These are phyloP conservation scores for Platygyra sinensis DNA, from an alignment of 64 coral and sea anemone species.

Conservation along the genomic window DNA sequence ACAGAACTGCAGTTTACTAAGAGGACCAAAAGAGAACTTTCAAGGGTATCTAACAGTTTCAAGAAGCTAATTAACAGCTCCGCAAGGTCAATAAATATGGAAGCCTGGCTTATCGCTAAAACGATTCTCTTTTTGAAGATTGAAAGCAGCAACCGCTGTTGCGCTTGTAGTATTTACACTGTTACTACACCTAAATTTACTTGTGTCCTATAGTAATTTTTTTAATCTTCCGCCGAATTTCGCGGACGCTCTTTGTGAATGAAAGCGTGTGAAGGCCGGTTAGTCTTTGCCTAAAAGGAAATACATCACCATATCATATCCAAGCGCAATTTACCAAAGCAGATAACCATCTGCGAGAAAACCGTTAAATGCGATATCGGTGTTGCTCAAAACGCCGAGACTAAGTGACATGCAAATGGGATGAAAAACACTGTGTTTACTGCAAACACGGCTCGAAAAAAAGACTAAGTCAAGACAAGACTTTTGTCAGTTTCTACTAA, in stretches of 20 bases:
- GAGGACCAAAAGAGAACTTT: constrained; percentile 76
- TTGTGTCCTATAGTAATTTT: background rate
- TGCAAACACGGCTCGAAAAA: background rate
- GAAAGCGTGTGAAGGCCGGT: background rate
- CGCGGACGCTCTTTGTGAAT: background rate
- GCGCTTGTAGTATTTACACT: background rate
- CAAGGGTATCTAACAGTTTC: constrained; percentile 9
- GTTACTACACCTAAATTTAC: constrained; percentile 32
- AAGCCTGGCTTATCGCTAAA: background rate
- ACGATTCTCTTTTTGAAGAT: background rate
- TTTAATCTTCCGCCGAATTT: constrained; percentile 45
- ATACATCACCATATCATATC: background rate
- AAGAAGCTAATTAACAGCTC: constrained; percentile 12
- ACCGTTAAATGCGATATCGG: background rate
- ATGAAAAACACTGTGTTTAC: background rate
- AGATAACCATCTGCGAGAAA: background rate
- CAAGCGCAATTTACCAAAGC: background rate
- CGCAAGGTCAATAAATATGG: background rate
- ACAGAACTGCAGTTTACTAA: constrained; percentile 50
- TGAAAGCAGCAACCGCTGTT: background rate
- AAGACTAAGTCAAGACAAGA: background rate
- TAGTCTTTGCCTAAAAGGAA: background rate
- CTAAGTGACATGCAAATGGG: background rate
- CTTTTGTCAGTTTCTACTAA: background rate
- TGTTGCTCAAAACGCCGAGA: background rate